Base-by-base conservation (phyloP, 2,113 vertebrate species). In the Hippocampus abdominalis region DNA sequence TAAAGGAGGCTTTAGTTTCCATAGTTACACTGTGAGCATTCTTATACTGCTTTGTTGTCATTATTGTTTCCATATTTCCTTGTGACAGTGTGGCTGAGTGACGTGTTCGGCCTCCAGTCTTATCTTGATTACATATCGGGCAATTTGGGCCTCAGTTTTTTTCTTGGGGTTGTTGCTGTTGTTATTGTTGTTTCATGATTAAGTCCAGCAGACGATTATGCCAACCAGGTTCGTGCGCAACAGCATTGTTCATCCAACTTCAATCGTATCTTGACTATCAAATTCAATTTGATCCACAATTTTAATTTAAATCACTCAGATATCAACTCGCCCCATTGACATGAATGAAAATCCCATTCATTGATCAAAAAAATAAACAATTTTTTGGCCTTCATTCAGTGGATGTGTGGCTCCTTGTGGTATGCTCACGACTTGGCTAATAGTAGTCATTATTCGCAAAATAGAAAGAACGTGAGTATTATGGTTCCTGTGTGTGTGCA, bases 21-120 rank as follows among this genome's bases (percentile, higher is more conserved):
- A 15, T 64, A 42, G 56, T 74, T 79, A 49, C 54, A 59, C 16
- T 82, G 27, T 68, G 71, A 80, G 21, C 32, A 62, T 39, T 62
- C 32, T 57, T 57, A 25, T 57, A 23, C 10, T 63, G 10, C 36
- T 40, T 63, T 63, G 11, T 21, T n/a, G 21, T n/a, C 11, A 63
- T 63, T 40, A 63, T 63, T 40, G 21, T n/a, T 61, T 61, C 29
- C 59, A 11, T 40, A 62, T 62, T 63, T 63, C 21, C 21, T 8
- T 21, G 21, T 40, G 20, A 21, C 18, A 23, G 18, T 6, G 8
- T 42, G 9, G 40, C 40, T 44, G 25, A 29, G 16, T 32, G 15
- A 18, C 4, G 23, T 8, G 13, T n/a, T 13, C 25, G 40, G n/a
- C 2, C 63, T 64, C 40, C 62, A 62, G 27, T 29, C 66, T 10